These are phyloP conservation scores for Epizoanthus ramosus DNA, from an alignment of 92 coral and sea anemone genomes.

Conservation along the genomic window DNA sequence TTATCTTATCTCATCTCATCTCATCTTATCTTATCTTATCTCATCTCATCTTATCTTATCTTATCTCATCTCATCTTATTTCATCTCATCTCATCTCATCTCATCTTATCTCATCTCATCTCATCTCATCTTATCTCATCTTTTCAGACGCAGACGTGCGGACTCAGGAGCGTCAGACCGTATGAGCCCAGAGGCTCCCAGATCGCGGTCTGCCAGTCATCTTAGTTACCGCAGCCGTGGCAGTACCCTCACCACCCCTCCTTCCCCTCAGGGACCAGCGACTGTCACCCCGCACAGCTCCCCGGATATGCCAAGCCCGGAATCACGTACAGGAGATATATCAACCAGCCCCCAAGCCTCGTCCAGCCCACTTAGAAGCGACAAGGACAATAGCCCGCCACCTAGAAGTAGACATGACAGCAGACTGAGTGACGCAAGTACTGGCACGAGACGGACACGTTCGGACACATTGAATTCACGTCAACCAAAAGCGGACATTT, in stretches of 20 bases:
- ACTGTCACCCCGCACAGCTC: constrained; percentile 56
- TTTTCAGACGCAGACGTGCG: constrained; percentile 42
- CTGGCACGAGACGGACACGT: constrained; percentile 53
- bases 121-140: not conserved
- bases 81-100: no score
- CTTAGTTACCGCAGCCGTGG: constrained; percentile 68
- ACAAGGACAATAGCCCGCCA: constrained; percentile 50
- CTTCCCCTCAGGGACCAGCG: constrained; percentile 43
- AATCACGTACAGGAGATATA: constrained; percentile 54
- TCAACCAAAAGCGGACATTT: constrained; percentile 48
- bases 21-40: no score
- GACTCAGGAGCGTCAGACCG: constrained; percentile 54
- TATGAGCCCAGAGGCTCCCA: constrained; percentile 54
- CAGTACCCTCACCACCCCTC: constrained; percentile 49
- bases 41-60: no score
- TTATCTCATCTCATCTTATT: no score
- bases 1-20: no score
- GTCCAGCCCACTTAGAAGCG: constrained; percentile 60
- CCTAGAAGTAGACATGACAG: constrained; percentile 60
- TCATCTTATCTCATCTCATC: not conserved
- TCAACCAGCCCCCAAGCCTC: constrained; percentile 63
- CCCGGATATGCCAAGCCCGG: constrained; percentile 68
- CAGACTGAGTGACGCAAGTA: constrained; percentile 55
- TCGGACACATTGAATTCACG: constrained; percentile 63
- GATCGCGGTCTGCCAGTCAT: constrained; percentile 74